Conservation (phyloP, 2,888 invertebrate genomes). For the Amphimallon solstitiale region DNA sequence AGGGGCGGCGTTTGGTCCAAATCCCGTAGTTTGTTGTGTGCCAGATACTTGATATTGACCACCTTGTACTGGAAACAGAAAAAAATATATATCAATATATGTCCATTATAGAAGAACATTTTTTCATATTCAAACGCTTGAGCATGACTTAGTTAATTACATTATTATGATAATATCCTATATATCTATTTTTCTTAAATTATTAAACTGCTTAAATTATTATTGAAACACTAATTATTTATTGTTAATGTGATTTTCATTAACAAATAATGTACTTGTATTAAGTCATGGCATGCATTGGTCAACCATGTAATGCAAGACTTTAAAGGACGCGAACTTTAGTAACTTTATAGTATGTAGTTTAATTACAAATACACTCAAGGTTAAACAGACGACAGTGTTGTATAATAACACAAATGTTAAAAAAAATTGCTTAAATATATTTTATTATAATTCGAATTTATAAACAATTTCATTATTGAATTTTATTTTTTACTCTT, state of each 20-base stretch:
- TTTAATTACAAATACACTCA: slow-evolving; percentile 14
- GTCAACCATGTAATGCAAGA: slow-evolving; percentile 22
- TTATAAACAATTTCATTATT: too few species aligned
- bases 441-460: too few species aligned
- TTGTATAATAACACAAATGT: background rate
- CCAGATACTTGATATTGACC: slow-evolving; percentile 68
- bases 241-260: too few species aligned
- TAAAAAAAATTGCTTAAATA: background rate
- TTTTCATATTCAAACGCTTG: too few species aligned
- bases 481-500: too few species aligned
- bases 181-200: too few species aligned
- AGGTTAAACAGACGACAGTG: slow-evolving; percentile 8
- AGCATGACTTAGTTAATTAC: background rate
- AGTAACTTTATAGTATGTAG: slow-evolving; percentile 15
- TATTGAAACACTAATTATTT: too few species aligned
- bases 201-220: too few species aligned
- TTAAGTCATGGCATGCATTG: background rate
- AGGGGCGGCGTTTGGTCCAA: slow-evolving; percentile 83
- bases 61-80: slow-evolving; percentile 64
- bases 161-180: too few species aligned
- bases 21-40: slow-evolving; percentile 62
- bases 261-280: background rate
- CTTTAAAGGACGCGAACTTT: slow-evolving; percentile 8
- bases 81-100: slow-evolving; percentile 1
- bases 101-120: too few species aligned